Base-by-base conservation (phyloP, 1,140 invertebrate genomes). In the Kradibia gibbosae region DNA sequence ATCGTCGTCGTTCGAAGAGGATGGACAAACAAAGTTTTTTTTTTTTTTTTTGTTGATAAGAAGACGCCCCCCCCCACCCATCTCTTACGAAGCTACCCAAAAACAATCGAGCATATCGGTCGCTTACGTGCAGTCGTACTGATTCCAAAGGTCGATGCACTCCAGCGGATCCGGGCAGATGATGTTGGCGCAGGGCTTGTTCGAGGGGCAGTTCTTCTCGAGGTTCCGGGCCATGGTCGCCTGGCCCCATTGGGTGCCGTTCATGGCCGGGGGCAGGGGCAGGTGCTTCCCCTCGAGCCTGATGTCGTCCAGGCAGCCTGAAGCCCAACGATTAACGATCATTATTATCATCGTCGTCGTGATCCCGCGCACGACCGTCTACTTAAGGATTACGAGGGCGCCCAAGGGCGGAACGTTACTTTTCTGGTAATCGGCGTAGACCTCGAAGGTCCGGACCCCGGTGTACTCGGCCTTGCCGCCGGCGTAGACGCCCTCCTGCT, bases 41-140 rank as follows among this genome's bases (percentile, higher is more conserved):
- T n/a, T n/a, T n/a, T n/a, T n/a, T n/a, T n/a, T n/a, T n/a, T n/a
- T n/a, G n/a, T n/a, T n/a, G n/a, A n/a, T n/a, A n/a, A n/a, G n/a
- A n/a, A n/a, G n/a, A n/a, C n/a, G n/a, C n/a, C n/a, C n/a, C n/a
- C n/a, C n/a, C n/a, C n/a, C n/a, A n/a, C n/a, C n/a, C n/a, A n/a
- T n/a, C n/a, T n/a, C n/a, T n/a, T n/a, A n/a, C n/a, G n/a, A n/a
- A n/a, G n/a, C n/a, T n/a, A n/a, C n/a, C n/a, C n/a, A n/a, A n/a
- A n/a, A n/a, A n/a, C n/a, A n/a, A n/a, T n/a, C n/a, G n/a, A n/a
- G n/a, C n/a, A n/a, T n/a, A n/a, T n/a, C n/a, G n/a, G n/a, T n/a
- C n/a, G n/a, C 96, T 95, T 92, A 99, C 98, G 97, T 98, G 97
- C 98, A 99, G 87, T 99, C 98, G 86, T 97, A 97, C 91, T 97